Evolutionary conservation across 2,797 vertebrate species (phyloP).

Genomic region (Leuciscus waleckii): DNA sequence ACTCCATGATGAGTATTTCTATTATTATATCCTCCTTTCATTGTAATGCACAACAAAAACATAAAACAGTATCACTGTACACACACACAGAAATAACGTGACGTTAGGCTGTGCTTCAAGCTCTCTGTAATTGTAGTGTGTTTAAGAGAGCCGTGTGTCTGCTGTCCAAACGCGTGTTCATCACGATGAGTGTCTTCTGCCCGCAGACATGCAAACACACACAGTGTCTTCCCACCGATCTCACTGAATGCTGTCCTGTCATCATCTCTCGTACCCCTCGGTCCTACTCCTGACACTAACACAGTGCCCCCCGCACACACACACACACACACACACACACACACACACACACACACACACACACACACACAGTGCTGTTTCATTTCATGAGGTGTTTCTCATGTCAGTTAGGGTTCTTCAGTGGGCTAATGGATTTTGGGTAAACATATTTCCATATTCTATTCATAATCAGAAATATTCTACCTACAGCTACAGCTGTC

Average conservation of each 20-base stretch:
- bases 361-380: background rate
- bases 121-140: slow-evolving; percentile 75
- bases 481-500: background rate
- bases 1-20: slow-evolving; percentile 15
- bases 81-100: slow-evolving; percentile 18
- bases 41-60: slow-evolving; percentile 23
- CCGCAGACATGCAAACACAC: slow-evolving; percentile 51
- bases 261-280: slow-evolving; percentile 42
- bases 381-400: background rate
- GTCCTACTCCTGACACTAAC: slow-evolving; percentile 11
- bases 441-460: slow-evolving; percentile 69
- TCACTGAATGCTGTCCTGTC: slow-evolving; percentile 8
- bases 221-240: background rate
- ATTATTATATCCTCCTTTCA: slow-evolving; percentile 27
- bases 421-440: slow-evolving; percentile 64
- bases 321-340: no score
- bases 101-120: slow-evolving; percentile 44
- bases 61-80: slow-evolving; percentile 2
- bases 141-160: slow-evolving; percentile 79
- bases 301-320: no score
- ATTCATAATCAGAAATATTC: slow-evolving; percentile 62
- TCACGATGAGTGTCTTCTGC: slow-evolving; percentile 65
- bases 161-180: slow-evolving; percentile 73
- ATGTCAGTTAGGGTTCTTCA: background rate
- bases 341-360: no score